Percentiles rank a stretch among this genome's conserved stretches.
Evolutionary conservation across 2,888 invertebrate genomes (phyloP).

Genomic region (Chloroclysta siterata): DNA sequence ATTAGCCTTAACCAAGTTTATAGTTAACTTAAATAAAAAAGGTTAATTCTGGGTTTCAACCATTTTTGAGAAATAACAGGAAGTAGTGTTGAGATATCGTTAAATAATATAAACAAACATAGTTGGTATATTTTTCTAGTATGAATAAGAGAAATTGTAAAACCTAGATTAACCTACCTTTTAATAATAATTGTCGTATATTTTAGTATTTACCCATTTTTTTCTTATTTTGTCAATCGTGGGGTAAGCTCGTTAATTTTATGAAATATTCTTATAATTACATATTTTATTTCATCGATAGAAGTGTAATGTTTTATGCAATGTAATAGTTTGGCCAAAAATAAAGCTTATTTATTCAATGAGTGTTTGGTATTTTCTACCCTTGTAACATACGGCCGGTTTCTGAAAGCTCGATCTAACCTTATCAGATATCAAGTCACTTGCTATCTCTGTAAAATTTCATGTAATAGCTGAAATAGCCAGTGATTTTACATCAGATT

Average conservation of each 20-base stretch:
- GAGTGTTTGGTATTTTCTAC: slow-evolving; percentile 45
- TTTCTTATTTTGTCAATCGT: slow-evolving; percentile 15
- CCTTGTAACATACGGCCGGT: too few species aligned
- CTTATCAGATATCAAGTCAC: too few species aligned
- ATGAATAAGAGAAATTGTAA: slow-evolving; percentile 34
- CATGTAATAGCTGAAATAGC: too few species aligned
- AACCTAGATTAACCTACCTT: slow-evolving; percentile 33
- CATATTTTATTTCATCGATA: slow-evolving; percentile 60
- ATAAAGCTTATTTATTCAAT: slow-evolving; percentile 84
- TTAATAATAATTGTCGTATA: slow-evolving; percentile 25
- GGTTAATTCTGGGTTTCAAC: neutral
- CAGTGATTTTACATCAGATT: too few species aligned
- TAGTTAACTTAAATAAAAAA: neutral
- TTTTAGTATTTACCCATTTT: slow-evolving; percentile 24
- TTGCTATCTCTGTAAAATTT: too few species aligned
- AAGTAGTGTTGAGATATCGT: too few species aligned
- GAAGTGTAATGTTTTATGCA: slow-evolving; percentile 70
- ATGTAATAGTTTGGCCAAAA: slow-evolving; percentile 84
- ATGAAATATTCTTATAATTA: slow-evolving; percentile 48
- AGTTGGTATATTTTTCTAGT: slow-evolving; percentile 38
- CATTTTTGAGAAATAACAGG: neutral
- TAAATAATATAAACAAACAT: too few species aligned
- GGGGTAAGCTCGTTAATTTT: slow-evolving; percentile 13
- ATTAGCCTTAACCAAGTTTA: neutral
- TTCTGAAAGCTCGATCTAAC: too few species aligned